phyloP scores from a whole-genome alignment of 2,113 vertebrate species.

The Phalacrocorax carbo region DNA sequence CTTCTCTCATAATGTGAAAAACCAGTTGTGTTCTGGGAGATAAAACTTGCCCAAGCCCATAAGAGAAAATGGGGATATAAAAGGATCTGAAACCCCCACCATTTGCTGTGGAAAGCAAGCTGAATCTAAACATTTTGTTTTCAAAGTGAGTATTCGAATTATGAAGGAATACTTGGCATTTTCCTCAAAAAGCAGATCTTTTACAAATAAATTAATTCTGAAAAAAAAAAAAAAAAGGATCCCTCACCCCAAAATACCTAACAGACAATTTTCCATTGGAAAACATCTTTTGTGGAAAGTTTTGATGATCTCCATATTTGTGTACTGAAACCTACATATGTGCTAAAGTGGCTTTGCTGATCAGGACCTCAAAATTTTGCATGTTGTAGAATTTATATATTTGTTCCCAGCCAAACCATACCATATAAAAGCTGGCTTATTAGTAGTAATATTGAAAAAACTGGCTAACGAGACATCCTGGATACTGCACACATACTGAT shows the following conservation, averaged over 20 bases:
- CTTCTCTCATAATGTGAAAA: neutral
- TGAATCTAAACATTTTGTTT: slow-evolving; percentile 11
- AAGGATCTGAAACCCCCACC: neutral
- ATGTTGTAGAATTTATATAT: neutral
- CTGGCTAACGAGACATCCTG: slow-evolving; percentile 12
- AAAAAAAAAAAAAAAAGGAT: neutral
- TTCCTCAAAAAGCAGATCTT: slow-evolving; percentile 21
- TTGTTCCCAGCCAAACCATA: slow-evolving; percentile 21
- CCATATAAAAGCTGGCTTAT: slow-evolving; percentile 18
- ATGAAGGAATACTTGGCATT: slow-evolving; percentile 2
- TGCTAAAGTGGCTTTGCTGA: neutral
- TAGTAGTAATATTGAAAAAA: slow-evolving; percentile 1
- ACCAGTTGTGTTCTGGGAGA: neutral
- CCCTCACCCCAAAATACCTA: neutral
- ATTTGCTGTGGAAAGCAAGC: slow-evolving; percentile 2
- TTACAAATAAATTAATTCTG: neutral
- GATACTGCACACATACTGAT: slow-evolving; percentile 24
- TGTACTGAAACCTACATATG: neutral
- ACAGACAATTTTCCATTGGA: slow-evolving; percentile 11
- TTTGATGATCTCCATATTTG: neutral
- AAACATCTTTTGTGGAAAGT: neutral
- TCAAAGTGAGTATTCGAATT: slow-evolving; percentile 27
- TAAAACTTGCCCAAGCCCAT: neutral
- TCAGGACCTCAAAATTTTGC: neutral
- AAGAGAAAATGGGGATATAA: slow-evolving; percentile 11